Percentiles rank a stretch among this genome's conserved stretches.
Conservation (phyloP, 2,797 vertebrate genomes). For the Sparus aurata region DNA sequence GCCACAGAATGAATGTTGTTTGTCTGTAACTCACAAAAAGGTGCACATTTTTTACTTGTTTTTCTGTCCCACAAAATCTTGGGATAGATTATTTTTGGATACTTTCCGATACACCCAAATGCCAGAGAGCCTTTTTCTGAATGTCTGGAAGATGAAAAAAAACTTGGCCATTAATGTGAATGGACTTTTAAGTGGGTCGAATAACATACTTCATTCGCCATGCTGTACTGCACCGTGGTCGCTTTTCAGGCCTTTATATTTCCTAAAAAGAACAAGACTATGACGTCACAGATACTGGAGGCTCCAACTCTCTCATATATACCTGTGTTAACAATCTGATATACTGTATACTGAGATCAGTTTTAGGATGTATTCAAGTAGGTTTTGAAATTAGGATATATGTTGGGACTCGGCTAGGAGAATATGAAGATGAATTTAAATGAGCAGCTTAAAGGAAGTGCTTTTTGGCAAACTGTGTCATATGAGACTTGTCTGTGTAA, state of each 20-base stretch:
- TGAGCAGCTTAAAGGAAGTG: neutral
- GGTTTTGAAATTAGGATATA: neutral
- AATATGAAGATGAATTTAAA: neutral
- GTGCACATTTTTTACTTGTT: slow-evolving; percentile 26
- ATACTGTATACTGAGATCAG: neutral
- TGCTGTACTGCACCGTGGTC: slow-evolving; percentile 25
- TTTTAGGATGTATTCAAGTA: neutral
- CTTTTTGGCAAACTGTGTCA: neutral
- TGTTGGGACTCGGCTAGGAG: neutral
- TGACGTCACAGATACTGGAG: slow-evolving; percentile 38
- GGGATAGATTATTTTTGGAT: slow-evolving; percentile 41
- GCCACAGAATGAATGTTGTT: slow-evolving; percentile 41
- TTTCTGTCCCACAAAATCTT: slow-evolving; percentile 36
- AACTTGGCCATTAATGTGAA: slow-evolving; percentile 41
- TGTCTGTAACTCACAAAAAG: slow-evolving; percentile 44
- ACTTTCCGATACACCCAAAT: slow-evolving; percentile 25
- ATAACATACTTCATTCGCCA: slow-evolving; percentile 38
- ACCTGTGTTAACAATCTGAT: neutral
- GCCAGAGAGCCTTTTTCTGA: slow-evolving; percentile 21
- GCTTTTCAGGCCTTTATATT: slow-evolving; percentile 40
- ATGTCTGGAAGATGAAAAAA: slow-evolving; percentile 49
- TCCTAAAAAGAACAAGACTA: slow-evolving; percentile 33
- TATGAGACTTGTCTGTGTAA: neutral
- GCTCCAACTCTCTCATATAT: slow-evolving; percentile 1
- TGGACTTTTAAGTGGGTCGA: slow-evolving; percentile 16